Base-by-base conservation (phyloP, 1,140 invertebrate species). In the Sycophaga agraensis region DNA sequence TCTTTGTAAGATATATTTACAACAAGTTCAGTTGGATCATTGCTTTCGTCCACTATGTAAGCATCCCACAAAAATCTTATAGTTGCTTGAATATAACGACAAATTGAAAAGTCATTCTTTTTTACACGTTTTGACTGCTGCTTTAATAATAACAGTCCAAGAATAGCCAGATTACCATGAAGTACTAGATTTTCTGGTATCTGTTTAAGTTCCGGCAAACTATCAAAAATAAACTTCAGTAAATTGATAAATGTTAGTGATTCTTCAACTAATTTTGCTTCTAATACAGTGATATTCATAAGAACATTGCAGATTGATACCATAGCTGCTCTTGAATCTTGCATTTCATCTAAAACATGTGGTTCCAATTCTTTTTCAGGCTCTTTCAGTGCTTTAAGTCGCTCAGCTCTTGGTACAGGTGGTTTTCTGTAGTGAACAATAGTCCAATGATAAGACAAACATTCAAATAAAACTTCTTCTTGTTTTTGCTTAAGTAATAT, bases 41-140 rank as follows among this genome's bases (percentile, higher is more conserved):
- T 89, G 19, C 90, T 90, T 73, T 96, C 93, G 73, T 94, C 91
- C 26, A 94, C 87, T 68, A 88, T 90, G 71, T 94, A 94, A 12
- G 93, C 93, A 81, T 96, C 92, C 93, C 94, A 96, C 0, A 96
- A 76, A 70, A 96, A 96, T 60, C 92, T 84, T 48, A 96, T 93
- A 5, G 91, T 92, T 3, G 89, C 87, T 73, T 93, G 90, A 65
- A 94, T 91, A 67, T 93, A 96, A 49, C 91, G 85, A 69, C 90
- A 91, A 68, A 93, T 91, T 28, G 91, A 90, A 74, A 92, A 92
- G 75, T 93, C 90, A 72, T 91, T 92, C 72, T 92, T 92, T 70
- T 91, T 92, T 0, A 91, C 86, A 71, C 87, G 87, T 67, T 86
- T 88, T 0, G 89, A 86, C 68, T 92, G 90, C 70, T 95, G 91